Evolutionary conservation across 1,140 invertebrate genomes (phyloP), one percentile per base, ranked within the genome.

Genomic region (Drosophila yakuba): DNA sequence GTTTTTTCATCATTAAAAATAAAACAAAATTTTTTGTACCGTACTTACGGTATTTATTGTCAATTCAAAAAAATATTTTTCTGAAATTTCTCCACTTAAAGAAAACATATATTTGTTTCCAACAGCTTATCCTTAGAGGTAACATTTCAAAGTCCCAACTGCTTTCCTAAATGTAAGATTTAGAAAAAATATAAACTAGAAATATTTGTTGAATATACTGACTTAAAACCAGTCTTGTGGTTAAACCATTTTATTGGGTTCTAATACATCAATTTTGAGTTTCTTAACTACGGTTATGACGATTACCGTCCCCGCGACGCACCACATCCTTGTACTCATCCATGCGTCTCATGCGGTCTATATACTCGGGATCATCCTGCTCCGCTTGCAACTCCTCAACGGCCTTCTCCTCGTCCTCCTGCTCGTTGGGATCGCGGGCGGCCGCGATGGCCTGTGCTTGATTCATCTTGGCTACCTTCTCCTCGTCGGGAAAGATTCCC

Each of bases 291-390:
- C 96, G 94, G 91, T 98, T 98, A 82, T 96, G 93, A 41, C 97
- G 94, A 93, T 98, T 98, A 32, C 97, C 97, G 95, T 96, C 97
- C 3, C 97, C 97, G 54, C 97, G 93, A 55, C 96, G 95, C 91
- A 98, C 96, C 35, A 95, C 96, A 93, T 99, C 98, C 93, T 98
- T 98, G 91, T 96, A 99, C 74, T 98, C 98, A 93, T 99, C 98
- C 95, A 96, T 96, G 60, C 94, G 94, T 52, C 97, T 93, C 79
- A 95, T 93, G 69, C 94, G 94, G 4, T 93, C 94, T 52, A 97
- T 89, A 73, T 94, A 93, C 68, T 96, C 96, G 2, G 94, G 93
- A 94, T 98, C 96, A 90, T 98, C 97, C n/a, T 93, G 86, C 85
- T 93, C 91, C 78, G 97, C 96, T 52, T 94, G 93, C 74, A 95